Evolutionary conservation across 2,888 invertebrate species (phyloP), one percentile per base, ranked within the genome.

Genomic region (Cryptus armator): DNA sequence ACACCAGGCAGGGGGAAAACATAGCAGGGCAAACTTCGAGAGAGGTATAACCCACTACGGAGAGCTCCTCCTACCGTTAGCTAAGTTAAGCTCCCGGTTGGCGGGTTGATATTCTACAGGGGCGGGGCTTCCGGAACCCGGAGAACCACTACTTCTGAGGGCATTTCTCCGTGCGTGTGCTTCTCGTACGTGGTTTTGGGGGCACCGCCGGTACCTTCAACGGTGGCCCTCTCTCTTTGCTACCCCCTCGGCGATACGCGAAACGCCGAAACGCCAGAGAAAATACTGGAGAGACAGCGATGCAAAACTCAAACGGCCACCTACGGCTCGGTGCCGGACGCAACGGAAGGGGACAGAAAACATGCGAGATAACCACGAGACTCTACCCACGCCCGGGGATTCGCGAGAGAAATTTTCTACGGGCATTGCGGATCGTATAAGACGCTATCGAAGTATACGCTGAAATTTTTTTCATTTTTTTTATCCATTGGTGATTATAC

Each of bases 31-130:
- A 51, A 66, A 44, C 44, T 3, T 68, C 78, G 48, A 37, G 29
- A 59, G 66, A 48, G 37, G n/a, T 51, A 53, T 51, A 86, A 90
- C 89, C 89, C 89, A 37, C 6, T 37, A 37, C 37, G 7, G 66
- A 48, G 87, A 89, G 91, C 92, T 90, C 92, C 93, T 92, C 93
- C 93, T 93, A 90, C 91, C 90, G 90, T 90, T 89, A 84, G 89
- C 79, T 85, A 87, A 90, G 87, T 89, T 89, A 81, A 86, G 89
- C 88, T 91, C 89, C 91, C 92, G 93, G 92, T 93, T 92, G 92
- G 89, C 91, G 90, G 37, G 86, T 82, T 88, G 90, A 90, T 90
- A 90, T 91, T 90, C 90, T 85, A 89, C 90, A 85, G 91, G 90
- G 92, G 92, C 92, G 93, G 91, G 91, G 92, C 92, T 91, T 90